phyloP scores from a whole-genome alignment of 2,888 invertebrate species.

The Pemphredon lugubris region DNA sequence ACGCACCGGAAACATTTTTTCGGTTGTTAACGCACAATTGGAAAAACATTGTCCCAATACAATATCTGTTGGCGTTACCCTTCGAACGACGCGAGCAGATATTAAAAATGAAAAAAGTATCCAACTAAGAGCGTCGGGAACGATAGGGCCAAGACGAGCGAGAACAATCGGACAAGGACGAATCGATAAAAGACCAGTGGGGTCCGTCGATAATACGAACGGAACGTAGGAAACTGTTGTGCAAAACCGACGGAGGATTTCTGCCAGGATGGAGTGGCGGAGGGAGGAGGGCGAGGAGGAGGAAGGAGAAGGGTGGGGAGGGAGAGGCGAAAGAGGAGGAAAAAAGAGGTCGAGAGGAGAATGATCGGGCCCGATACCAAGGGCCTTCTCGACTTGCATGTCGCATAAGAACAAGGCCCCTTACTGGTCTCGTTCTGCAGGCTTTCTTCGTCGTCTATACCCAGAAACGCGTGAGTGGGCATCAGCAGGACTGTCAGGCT shows the following conservation, averaged over 20 bases:
- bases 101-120: no score
- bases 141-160: background rate
- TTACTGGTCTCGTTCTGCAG: conserved; percentile 36
- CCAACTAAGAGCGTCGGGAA: background rate
- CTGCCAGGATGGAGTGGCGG: no score
- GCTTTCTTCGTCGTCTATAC: conserved; percentile 41
- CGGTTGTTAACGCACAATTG: no score
- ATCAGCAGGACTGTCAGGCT: conserved; percentile 52
- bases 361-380: conserved; percentile 41
- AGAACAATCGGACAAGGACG: background rate
- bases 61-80: no score
- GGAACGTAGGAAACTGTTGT: conserved; percentile 10
- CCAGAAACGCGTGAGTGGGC: conserved; percentile 56
- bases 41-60: no score
- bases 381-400: conserved; percentile 37
- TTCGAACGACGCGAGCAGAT: no score
- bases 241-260: background rate
- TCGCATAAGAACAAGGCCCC: conserved; percentile 40
- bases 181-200: conserved; percentile 2
- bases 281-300: conserved; percentile 7
- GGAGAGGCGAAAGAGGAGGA: background rate
- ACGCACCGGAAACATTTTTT: conserved; percentile 3
- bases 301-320: no score
- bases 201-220: conserved; percentile 15
- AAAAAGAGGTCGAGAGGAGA: conserved; percentile 37